A percentile compares a stretch with the other conserved stretches of the same genome.
These are phyloP conservation scores for Peromyscus maniculatus DNA, from an alignment of 2,113 vertebrate species.

Conservation along the genomic window DNA sequence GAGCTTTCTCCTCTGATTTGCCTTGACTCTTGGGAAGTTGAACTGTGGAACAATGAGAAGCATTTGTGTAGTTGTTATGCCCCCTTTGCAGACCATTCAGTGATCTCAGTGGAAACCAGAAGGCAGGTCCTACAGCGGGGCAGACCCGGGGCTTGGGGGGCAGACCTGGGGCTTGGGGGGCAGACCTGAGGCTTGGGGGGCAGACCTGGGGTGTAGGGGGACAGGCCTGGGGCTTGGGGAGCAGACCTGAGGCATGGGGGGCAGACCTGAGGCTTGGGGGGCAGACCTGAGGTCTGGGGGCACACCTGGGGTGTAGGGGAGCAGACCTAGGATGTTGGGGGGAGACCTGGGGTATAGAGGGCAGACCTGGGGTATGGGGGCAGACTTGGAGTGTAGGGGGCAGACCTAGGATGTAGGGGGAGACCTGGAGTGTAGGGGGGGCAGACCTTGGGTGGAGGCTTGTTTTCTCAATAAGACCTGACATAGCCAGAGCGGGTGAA, in stretches of 20 bases:
- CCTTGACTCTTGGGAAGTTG: not conserved
- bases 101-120: constrained; percentile 21
- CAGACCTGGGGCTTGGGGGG: not conserved
- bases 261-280: too few relatives aligned
- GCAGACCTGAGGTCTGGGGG: too few relatives aligned
- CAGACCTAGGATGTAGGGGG: too few relatives aligned
- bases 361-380: too few relatives aligned
- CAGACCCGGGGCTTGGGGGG: not conserved
- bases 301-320: not conserved
- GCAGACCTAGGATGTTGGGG: not conserved
- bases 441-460: not conserved
- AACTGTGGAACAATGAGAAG: too few relatives aligned
- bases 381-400: too few relatives aligned
- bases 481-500: not conserved
- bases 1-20: not conserved
- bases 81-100: not conserved
- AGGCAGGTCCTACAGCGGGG: not conserved
- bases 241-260: not conserved
- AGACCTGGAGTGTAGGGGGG: not conserved
- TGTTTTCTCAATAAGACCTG: not conserved
- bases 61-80: fast-evolving
- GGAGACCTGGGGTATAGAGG: not conserved
- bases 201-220: too few relatives aligned
- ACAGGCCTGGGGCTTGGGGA: not conserved
- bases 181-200: not conserved